Percentiles rank a stretch among this genome's conserved stretches.
phyloP scores from a whole-genome alignment of 2,888 invertebrate species.

The Arrhopalites spinosus region DNA sequence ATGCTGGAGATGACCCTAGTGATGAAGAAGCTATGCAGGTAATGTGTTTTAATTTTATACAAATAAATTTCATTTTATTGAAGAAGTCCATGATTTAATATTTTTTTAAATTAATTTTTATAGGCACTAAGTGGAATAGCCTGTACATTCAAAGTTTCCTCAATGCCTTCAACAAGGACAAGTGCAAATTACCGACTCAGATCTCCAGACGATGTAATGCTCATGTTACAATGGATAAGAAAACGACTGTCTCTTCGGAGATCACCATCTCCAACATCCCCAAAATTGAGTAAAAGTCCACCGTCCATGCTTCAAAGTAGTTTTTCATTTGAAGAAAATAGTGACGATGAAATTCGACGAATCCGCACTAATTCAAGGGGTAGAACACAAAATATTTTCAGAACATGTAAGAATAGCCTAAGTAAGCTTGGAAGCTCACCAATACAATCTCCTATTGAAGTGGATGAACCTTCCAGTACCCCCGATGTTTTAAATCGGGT shows the following conservation, averaged over 20 bases:
- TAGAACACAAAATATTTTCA: constrained; percentile 55
- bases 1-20: constrained; percentile 60
- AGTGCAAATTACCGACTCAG: constrained; percentile 60
- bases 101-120: no score
- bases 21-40: constrained; percentile 59
- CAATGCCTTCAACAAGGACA: constrained; percentile 59
- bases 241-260: constrained; percentile 45
- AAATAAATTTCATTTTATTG: neutral
- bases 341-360: constrained; percentile 54
- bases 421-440: constrained; percentile 1
- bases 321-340: constrained; percentile 52
- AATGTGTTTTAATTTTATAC: constrained; percentile 36
- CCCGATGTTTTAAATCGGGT: constrained; percentile 31
- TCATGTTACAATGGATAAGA: constrained; percentile 59
- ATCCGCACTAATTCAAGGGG: constrained; percentile 54
- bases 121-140: constrained; percentile 59
- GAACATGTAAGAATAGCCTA: constrained; percentile 28
- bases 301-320: constrained; percentile 6
- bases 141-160: constrained; percentile 60
- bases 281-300: constrained; percentile 36
- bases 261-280: constrained; percentile 44
- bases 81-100: no score
- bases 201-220: constrained; percentile 60
- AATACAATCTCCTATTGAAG: constrained; percentile 29
- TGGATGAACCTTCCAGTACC: constrained; percentile 23